Evolutionary conservation across 2,113 vertebrate genomes (phyloP), one percentile per base, ranked within the genome.

Genomic region (Puntigrus tetrazona): DNA sequence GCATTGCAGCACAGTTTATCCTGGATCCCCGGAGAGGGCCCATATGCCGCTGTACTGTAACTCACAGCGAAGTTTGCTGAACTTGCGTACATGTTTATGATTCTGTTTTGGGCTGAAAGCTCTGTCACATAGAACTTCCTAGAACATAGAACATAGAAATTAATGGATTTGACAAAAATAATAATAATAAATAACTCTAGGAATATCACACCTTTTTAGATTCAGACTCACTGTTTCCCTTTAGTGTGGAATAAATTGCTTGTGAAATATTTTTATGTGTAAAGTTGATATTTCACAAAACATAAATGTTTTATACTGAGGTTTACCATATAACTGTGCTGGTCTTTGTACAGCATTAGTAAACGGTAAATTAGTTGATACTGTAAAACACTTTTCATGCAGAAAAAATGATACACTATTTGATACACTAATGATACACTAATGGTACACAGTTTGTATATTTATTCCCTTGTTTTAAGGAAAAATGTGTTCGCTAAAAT

Each of bases 1-100:
- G 85, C 65, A 65, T 61, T 73, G 84, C 70, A 65, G 80, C 84
- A 88, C 78, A 84, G 82, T 77, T 84, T 84, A 86, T 85, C 78
- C 67, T 80, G 80, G 87, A 84, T 88, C 82, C 82, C 87, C 10
- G 52, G 87, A 78, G 82, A 84, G 72, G 67, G 43, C 36, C 85
- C 87, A 84, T 88, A 88, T 88, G 84, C 82, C 41, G 50, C 78
- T 25, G 36, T 45, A 38, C 36, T 59, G 45, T 69, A 67, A 59
- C 59, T 72, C 41, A 16, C 84, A 76, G 59, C 22, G 50, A 82
- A 76, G 84, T 88, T 86, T 86, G 43, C 45, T 63, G 52, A 50
- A 73, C 31, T 76, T 80, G 87, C 11, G 10, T 81, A n/a, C 13
- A 27, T 1, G 18, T 43, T 65, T 45, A 41, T 67, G 10, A 67